A percentile compares a stretch with the other conserved stretches of the same genome.
Conservation (phyloP, 2,888 invertebrate genomes). For the Brachypalpus laphriformis region DNA sequence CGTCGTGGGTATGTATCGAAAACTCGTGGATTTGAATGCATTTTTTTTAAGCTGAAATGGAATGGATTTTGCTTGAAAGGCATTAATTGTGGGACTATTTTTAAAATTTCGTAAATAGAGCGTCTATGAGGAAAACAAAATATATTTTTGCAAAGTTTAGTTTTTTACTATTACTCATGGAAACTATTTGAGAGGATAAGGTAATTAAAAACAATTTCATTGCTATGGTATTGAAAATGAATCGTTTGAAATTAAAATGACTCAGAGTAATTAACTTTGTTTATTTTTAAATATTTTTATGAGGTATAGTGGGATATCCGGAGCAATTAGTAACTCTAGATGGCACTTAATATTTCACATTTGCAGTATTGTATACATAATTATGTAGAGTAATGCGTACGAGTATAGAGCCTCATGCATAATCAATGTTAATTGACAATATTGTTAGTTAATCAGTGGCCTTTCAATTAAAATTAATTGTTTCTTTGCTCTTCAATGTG, state of each 20-base stretch:
- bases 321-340: neutral
- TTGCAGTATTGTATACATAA: too few species aligned
- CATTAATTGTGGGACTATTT: slow-evolving; percentile 11
- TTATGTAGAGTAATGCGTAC: too few species aligned
- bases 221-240: neutral
- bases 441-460: too few species aligned
- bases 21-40: neutral
- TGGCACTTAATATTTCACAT: too few species aligned
- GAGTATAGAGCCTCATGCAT: too few species aligned
- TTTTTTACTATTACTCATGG: neutral
- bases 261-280: neutral
- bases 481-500: too few species aligned
- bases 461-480: too few species aligned
- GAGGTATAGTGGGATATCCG: neutral
- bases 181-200: neutral
- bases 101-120: neutral
- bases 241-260: neutral
- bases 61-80: neutral
- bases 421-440: too few species aligned
- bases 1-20: neutral
- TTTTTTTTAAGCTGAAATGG: neutral
- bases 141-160: neutral
- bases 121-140: neutral
- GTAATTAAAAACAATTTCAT: neutral
- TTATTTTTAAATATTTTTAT: neutral